Evolutionary conservation across 1,140 invertebrate species (phyloP).

Genomic region (Lasaia peninsularis): DNA sequence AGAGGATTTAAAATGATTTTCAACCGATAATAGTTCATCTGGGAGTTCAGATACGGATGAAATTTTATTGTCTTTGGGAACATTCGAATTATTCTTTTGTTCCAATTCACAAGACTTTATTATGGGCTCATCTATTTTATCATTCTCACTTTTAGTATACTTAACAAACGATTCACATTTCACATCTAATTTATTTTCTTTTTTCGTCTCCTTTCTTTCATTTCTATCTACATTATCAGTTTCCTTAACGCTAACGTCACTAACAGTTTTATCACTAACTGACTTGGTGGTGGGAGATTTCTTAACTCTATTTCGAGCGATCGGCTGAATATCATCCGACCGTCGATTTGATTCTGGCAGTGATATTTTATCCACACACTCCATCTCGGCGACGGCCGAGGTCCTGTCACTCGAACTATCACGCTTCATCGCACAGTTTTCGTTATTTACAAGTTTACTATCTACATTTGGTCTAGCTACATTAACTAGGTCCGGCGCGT

Average conservation of each 20-base stretch:
- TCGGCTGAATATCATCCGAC: constrained; percentile 62
- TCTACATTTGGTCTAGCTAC: constrained; percentile 32
- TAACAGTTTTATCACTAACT: constrained; percentile 46
- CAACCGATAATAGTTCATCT: not conserved
- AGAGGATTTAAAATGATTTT: not conserved
- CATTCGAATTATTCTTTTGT: not conserved
- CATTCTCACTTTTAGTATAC: not conserved
- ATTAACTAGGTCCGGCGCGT: not conserved
- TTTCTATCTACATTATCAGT: constrained; percentile 20
- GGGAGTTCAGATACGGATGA: not conserved
- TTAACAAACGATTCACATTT: not conserved
- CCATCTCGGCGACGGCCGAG: constrained; percentile 36
- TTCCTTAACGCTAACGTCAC: constrained; percentile 46
- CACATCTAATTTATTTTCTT: constrained; percentile 19
- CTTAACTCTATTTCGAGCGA: constrained; percentile 55
- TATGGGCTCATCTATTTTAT: not conserved
- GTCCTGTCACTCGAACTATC: constrained; percentile 31
- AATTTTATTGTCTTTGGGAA: not conserved
- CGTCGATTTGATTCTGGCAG: constrained; percentile 55
- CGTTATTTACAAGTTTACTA: constrained; percentile 25
- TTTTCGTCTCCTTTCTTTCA: constrained; percentile 23
- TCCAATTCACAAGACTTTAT: not conserved
- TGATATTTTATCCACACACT: constrained; percentile 37
- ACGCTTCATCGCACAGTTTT: constrained; percentile 18
- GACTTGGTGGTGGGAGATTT: constrained; percentile 61